These are phyloP conservation scores for Pogonomyrmex barbatus DNA, from an alignment of 1,140 invertebrate species.

Conservation along the genomic window DNA sequence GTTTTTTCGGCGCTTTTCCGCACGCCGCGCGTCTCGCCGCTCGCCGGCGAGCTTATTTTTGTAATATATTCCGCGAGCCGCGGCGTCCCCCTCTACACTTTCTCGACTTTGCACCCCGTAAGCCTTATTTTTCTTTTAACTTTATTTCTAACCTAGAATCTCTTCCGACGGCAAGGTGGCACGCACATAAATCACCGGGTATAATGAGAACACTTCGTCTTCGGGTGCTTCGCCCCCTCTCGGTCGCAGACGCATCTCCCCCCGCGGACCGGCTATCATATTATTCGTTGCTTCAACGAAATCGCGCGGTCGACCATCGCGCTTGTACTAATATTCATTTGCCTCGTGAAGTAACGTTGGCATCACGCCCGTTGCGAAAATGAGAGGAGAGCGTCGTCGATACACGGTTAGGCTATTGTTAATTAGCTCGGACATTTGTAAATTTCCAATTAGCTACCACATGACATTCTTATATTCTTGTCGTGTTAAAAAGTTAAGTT, in stretches of 20 bases:
- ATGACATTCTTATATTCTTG: too few species aligned
- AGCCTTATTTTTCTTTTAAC: constrained; percentile 87
- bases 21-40: constrained; percentile 50
- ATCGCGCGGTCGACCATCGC: constrained; percentile 36
- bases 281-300: constrained; percentile 73
- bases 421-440: too few species aligned
- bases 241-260: constrained; percentile 74
- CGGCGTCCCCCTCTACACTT: constrained; percentile 48
- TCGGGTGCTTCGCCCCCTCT: constrained; percentile 77
- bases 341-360: constrained; percentile 35
- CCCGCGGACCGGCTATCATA: constrained; percentile 72
- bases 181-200: constrained; percentile 85
- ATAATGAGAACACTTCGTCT: constrained; percentile 86
- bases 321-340: constrained; percentile 73
- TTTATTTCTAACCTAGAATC: constrained; percentile 85
- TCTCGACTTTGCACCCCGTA: constrained; percentile 84
- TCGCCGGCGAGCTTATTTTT: constrained; percentile 73
- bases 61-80: constrained; percentile 77
- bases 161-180: constrained; percentile 80
- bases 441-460: too few species aligned
- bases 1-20: constrained; percentile 66
- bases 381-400: too few species aligned
- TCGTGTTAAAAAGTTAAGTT: too few species aligned
- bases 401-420: too few species aligned
- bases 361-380: constrained; percentile 20